Evolutionary conservation across 1,140 invertebrate genomes (phyloP), one percentile per base, ranked within the genome.

Genomic region (Caenorhabditis brenneri): DNA sequence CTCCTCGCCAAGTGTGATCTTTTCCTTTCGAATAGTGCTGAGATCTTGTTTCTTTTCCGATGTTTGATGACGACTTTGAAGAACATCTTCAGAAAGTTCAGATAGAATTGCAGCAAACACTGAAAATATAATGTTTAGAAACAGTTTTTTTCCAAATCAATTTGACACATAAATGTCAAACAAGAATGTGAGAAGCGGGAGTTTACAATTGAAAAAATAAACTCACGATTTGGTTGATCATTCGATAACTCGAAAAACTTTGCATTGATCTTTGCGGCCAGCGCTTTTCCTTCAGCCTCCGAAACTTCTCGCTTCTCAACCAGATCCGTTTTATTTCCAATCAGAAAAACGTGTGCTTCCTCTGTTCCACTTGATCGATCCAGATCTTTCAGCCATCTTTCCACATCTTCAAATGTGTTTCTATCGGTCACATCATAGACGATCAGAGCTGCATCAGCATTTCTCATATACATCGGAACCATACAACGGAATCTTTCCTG

Each of bases 401-500:
- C 79, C 22, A 86, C 80, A 27, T 86, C 85, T 24, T 86, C 78
- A 33, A 86, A 86, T 12, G 81, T 58, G 16, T 58, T 42, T 51
- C 82, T 53, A 94, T 98, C 98, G 91, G 96, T 97, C 90, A 99
- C 97, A 91, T 99, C 97, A 93, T 98, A 99, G 39, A 99, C 97
- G 88, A 99, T 96, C 91, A 99, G 98, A 87, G 97, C 97, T 90
- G 97, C 97, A 92, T 98, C 96, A 60, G 92, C 92, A 80, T 92
- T 92, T 88, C 93, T 93, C 93, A 98, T 97, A 92, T 99, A 99
- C 97, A 99, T 99, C 12, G 97, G 97, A 84, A 97, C 97, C 92
- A 99, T 94, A 93, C 95, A 97, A 93, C 97, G 97, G 93, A 97
- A 99, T 93, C 96, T 94, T 93, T 97, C 97, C 91, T 97, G 96